phyloP scores from a whole-genome alignment of 2,888 invertebrate species.

The Caradrina kadenii region DNA sequence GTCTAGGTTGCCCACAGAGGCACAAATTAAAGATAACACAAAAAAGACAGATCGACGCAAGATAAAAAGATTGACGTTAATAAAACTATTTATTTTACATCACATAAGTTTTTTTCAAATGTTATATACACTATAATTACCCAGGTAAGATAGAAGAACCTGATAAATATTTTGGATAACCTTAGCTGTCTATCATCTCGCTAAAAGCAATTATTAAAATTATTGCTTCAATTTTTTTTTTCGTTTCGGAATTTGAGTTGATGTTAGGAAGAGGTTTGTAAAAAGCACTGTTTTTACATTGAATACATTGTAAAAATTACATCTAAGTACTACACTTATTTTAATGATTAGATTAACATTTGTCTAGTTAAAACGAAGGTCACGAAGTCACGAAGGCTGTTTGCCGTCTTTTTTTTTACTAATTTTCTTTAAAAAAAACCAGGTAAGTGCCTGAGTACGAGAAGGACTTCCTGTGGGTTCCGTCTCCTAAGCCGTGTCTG shows the following conservation, averaged over 20 bases:
- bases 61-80: conserved; percentile 2
- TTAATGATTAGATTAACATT: not conserved
- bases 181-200: conserved; percentile 3
- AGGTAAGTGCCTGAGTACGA: no score
- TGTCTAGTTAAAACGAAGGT: not conserved
- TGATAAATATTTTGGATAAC: not conserved
- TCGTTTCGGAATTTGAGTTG: not conserved
- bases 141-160: not conserved
- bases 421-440: not conserved
- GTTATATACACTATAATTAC: not conserved
- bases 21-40: no score
- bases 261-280: not conserved
- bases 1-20: no score
- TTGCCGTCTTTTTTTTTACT: not conserved
- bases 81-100: not conserved
- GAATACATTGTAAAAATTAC: no score
- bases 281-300: not conserved
- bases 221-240: conserved; percentile 10
- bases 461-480: no score
- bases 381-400: no score
- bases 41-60: no score
- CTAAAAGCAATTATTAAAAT: not conserved
- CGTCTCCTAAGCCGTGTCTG: no score
- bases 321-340: not conserved
- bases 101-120: not conserved